These are phyloP conservation scores for Sphaeramia orbicularis DNA, from an alignment of 2,797 vertebrate genomes.

Conservation along the genomic window DNA sequence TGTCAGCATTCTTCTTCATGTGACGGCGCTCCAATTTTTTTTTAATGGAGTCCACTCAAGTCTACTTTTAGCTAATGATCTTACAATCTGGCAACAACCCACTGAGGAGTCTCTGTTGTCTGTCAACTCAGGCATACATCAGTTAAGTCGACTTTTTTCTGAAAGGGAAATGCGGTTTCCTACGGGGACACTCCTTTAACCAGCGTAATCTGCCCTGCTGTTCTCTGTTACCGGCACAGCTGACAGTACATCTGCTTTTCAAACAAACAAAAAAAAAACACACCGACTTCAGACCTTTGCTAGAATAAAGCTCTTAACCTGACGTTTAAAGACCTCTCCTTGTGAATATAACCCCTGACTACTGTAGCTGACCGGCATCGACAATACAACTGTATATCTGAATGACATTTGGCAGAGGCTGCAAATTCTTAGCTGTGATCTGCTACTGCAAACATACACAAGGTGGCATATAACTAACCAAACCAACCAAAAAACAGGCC, in stretches of 20 bases:
- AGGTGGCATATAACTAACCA: constrained; percentile 27
- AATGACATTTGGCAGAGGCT: constrained; percentile 41
- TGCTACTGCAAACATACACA: constrained; percentile 1
- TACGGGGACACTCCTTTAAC: constrained; percentile 36
- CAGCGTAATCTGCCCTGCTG: constrained; percentile 28
- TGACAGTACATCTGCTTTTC: constrained; percentile 13
- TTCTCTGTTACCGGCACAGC: constrained; percentile 10
- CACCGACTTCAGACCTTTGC: too few species aligned
- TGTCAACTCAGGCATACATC: constrained; percentile 50
- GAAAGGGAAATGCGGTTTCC: constrained; percentile 54
- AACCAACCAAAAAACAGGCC: constrained; percentile 38
- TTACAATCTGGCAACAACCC: constrained; percentile 58
- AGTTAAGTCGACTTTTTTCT: constrained; percentile 53
- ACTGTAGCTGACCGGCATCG: constrained; percentile 43
- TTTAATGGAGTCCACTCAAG: constrained; percentile 49
- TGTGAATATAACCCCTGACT: constrained; percentile 40
- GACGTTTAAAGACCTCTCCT: constrained; percentile 11
- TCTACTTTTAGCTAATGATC: constrained; percentile 62
- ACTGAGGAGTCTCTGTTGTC: constrained; percentile 52
- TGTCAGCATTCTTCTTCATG: constrained; percentile 32
- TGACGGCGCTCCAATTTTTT: constrained; percentile 7
- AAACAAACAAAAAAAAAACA: constrained; percentile 1
- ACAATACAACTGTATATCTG: constrained; percentile 24
- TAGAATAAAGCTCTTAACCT: too few species aligned
- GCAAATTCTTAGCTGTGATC: constrained; percentile 29